Evolutionary conservation across 2,797 vertebrate genomes (phyloP), one percentile per base, ranked within the genome.

Genomic region (Lophotriccus pileatus): DNA sequence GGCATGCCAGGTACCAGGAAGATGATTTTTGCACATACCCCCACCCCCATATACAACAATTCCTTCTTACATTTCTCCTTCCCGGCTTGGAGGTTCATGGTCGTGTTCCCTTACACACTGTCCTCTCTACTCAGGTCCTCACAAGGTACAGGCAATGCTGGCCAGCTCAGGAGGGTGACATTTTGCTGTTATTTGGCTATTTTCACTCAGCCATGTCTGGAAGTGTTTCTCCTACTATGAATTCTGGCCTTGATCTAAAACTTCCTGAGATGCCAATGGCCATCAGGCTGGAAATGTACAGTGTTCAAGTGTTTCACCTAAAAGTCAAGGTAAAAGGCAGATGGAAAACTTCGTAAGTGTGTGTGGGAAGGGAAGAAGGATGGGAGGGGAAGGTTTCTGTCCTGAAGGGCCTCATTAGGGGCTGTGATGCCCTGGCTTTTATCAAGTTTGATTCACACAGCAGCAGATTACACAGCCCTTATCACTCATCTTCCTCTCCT

Each of bases 361-460:
- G 32, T 0, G 0, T 41, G 25, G 4, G 24, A 6, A 53, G 3
- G 9, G 8, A 5, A 79, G 14, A 11, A 14, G 9, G 4, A 10
- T 6, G 6, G 34, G 34, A 67, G 6, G 3, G 16, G 4, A 34
- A 60, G 15, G 6, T 28, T 72, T 90, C 24, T 43, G 56, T 69
- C 30, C 64, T 12, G 43, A 47, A 39, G 15, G 14, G 47, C 22
- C 20, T 34, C 36, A 44, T 3, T 1, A 1, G 8, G 23, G 4
- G 4, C 24, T 81, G 36, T 58, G n/a, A 41, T 27, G 22, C 27
- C 9, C 50, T 36, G 12, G 9, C 41, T 69, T 24, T 60, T 64
- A 83, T 5, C 20, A 23, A 14, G 19, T 44, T 56, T n/a, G 49
- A 28, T 25, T 44, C 73, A 36, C 5, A 8, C 9, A 16, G 46